Percentiles rank a stretch among this genome's conserved stretches.
phyloP scores from a whole-genome alignment of 2,888 invertebrate species.

The Diplolepis rosae region DNA sequence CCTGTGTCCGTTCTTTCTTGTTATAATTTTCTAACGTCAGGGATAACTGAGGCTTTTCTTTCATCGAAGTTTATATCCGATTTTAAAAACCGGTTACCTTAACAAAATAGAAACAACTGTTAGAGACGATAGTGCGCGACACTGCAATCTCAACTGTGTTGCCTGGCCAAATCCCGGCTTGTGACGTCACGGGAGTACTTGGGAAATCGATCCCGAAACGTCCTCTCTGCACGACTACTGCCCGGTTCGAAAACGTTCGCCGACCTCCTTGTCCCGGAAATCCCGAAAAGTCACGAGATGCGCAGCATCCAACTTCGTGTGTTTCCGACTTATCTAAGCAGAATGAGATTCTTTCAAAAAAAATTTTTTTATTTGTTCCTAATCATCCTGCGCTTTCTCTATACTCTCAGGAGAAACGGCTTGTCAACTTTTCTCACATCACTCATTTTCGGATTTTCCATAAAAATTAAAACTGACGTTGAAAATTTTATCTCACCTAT shows the following conservation, averaged over 20 bases:
- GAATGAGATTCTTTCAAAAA: conserved; percentile 5
- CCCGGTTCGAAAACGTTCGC: conserved; percentile 66
- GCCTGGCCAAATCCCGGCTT: conserved; percentile 61
- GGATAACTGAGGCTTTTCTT: not conserved
- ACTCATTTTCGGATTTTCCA: too few species aligned
- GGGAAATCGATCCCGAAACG: conserved; percentile 70
- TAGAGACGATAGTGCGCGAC: conserved; percentile 40
- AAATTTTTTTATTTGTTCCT: not conserved
- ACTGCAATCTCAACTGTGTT: conserved; percentile 47
- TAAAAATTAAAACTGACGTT: too few species aligned
- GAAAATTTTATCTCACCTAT: too few species aligned
- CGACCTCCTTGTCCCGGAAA: conserved; percentile 45
- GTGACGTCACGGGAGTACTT: conserved; percentile 71
- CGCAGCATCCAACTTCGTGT: conserved; percentile 25
- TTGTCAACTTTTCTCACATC: too few species aligned
- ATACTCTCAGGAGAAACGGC: too few species aligned
- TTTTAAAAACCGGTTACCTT: not conserved
- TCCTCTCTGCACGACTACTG: conserved; percentile 57
- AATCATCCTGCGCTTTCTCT: not conserved
- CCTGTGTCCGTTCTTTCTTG: not conserved
- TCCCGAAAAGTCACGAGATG: conserved; percentile 38
- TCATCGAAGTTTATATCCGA: not conserved
- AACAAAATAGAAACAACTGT: conserved; percentile 33
- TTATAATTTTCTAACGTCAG: conserved; percentile 14
- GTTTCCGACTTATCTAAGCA: conserved; percentile 18